These are phyloP conservation scores for Lepidurus packardi DNA, from an alignment of 1,140 invertebrate species.

Conservation along the genomic window DNA sequence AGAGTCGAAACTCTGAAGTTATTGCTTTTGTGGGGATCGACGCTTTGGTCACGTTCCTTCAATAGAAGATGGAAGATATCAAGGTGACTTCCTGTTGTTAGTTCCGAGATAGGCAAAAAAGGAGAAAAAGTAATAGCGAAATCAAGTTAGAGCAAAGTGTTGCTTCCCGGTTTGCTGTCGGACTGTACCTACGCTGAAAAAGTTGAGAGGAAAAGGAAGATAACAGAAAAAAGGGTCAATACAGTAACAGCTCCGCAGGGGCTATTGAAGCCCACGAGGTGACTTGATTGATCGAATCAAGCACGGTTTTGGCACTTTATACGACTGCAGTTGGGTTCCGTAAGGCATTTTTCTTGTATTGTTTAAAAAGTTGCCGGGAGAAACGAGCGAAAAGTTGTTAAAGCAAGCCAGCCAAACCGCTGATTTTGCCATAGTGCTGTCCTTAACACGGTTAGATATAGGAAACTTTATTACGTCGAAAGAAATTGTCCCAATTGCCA, in stretches of 20 bases:
- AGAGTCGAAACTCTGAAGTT: too few relatives aligned
- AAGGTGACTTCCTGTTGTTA: background rate
- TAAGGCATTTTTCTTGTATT: background rate
- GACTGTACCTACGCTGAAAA: background rate
- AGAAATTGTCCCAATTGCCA: too few relatives aligned
- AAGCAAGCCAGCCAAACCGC: too few relatives aligned
- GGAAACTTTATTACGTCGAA: too few relatives aligned
- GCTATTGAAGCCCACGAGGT: background rate
- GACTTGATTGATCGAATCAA: conserved; percentile 8
- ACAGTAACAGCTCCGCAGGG: background rate
- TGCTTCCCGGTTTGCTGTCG: background rate
- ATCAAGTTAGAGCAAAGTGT: background rate
- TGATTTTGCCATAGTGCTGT: too few relatives aligned
- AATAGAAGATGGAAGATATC: background rate
- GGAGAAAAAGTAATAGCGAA: too few relatives aligned
- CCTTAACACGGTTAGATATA: too few relatives aligned
- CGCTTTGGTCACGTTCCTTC: background rate
- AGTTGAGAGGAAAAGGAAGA: background rate
- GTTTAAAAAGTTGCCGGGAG: too few relatives aligned
- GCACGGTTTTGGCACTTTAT: background rate
- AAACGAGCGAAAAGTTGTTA: too few relatives aligned
- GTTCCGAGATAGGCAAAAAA: too few relatives aligned
- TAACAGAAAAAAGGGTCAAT: background rate
- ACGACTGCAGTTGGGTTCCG: background rate
- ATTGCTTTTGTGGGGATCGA: background rate